phyloP scores from a whole-genome alignment of 2,888 invertebrate genomes.

The Augochlorella aurata region DNA sequence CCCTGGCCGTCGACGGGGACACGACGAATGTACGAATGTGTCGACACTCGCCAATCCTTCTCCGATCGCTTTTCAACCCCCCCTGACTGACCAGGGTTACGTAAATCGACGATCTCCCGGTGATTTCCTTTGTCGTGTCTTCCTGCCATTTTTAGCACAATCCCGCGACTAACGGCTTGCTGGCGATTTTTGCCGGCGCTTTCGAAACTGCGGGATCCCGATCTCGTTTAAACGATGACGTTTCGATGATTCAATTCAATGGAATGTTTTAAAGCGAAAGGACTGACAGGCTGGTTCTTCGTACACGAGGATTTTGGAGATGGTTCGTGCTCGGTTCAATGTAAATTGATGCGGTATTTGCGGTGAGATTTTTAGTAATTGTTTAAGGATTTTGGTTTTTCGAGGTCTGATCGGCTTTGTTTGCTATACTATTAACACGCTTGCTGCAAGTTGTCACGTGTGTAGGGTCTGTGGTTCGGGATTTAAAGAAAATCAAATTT shows the following conservation, averaged over 20 bases:
- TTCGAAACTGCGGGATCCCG: background rate
- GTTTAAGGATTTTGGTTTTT: too few relatives aligned
- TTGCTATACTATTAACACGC: too few relatives aligned
- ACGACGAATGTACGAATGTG: constrained; percentile 64
- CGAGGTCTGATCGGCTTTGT: too few relatives aligned
- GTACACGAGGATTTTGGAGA: background rate
- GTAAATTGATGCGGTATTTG: too few relatives aligned
- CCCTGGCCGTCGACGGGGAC: constrained; percentile 58
- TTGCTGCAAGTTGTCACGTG: too few relatives aligned
- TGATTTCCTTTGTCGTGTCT: constrained; percentile 14
- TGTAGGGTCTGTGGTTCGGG: too few relatives aligned
- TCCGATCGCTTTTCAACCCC: constrained; percentile 40
- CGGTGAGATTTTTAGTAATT: too few relatives aligned
- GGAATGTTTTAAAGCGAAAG: constrained; percentile 12
- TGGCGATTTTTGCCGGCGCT: too few relatives aligned
- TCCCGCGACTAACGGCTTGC: background rate
- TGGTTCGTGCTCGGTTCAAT: too few relatives aligned
- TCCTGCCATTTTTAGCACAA: constrained; percentile 1
- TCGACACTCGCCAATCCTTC: constrained; percentile 61
- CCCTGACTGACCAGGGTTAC: background rate
- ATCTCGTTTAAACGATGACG: background rate
- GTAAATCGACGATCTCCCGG: constrained; percentile 13
- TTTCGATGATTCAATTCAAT: background rate
- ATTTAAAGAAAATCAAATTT: too few relatives aligned
- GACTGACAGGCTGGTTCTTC: background rate